phyloP scores from a whole-genome alignment of 1,140 invertebrate species.

The Apocrypta bakeri region DNA sequence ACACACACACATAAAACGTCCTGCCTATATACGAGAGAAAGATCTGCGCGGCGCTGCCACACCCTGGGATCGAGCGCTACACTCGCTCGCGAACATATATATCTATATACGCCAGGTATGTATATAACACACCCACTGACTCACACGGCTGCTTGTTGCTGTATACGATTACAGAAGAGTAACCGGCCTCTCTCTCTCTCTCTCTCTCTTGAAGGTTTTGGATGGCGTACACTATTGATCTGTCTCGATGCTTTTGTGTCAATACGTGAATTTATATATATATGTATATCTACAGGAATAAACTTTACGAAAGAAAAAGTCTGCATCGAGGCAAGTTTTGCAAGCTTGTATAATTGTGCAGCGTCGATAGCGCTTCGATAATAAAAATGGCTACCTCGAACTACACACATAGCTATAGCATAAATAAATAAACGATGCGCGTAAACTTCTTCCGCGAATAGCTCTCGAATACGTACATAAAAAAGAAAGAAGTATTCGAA shows the following conservation, averaged over 20 bases:
- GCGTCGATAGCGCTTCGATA: not conserved
- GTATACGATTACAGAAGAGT: not conserved
- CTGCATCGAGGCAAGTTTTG: not conserved
- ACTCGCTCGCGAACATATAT: not conserved
- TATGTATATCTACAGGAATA: no score
- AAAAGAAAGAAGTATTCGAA: not conserved
- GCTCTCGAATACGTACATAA: not conserved
- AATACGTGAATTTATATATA: no score
- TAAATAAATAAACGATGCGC: not conserved
- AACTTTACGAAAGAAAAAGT: not conserved
- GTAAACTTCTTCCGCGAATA: not conserved
- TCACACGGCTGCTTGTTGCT: not conserved
- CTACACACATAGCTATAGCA: not conserved
- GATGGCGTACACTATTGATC: not conserved
- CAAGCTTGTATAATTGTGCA: not conserved
- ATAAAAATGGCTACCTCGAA: not conserved
- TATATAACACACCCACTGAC: not conserved
- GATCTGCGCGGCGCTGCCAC: not conserved
- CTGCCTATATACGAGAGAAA: conserved; percentile 3
- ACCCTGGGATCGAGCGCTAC: not conserved
- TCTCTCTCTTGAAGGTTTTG: not conserved
- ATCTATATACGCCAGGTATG: not conserved
- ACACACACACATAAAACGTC: not conserved
- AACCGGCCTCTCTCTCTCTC: no score
- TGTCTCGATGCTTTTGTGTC: not conserved